Conservation (phyloP, 2,113 vertebrate genomes). For the Lagopus leucura region DNA sequence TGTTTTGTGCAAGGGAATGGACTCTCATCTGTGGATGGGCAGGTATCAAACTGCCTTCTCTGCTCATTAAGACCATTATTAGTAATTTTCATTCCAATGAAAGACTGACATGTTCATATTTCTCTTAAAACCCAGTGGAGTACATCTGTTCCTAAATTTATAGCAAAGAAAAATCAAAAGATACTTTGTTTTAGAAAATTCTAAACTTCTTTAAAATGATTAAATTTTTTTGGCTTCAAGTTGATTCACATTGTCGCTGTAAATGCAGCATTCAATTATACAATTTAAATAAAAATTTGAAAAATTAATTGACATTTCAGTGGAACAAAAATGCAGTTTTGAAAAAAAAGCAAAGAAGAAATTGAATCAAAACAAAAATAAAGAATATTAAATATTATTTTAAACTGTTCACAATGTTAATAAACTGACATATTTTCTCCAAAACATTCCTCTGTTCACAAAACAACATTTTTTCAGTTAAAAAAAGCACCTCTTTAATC, state of each 20-base stretch:
- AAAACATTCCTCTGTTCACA: neutral
- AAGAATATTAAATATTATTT: neutral
- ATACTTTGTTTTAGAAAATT: neutral
- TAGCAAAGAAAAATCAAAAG: neutral
- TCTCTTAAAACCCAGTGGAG: neutral
- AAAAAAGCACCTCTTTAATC: rapidly evolving
- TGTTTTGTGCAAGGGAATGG: neutral
- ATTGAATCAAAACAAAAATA: neutral
- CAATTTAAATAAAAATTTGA: neutral
- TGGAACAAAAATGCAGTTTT: neutral
- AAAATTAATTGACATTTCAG: neutral
- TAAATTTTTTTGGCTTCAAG: neutral
- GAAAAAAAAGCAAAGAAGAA: neutral
- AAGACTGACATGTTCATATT: neutral
- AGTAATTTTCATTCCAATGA: neutral
- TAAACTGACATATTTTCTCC: neutral
- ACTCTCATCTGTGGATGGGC: neutral
- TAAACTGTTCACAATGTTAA: neutral
- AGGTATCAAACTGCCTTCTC: neutral
- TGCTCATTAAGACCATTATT: neutral
- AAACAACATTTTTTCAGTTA: neutral
- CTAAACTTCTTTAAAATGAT: neutral
- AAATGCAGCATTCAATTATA: neutral
- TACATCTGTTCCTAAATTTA: neutral
- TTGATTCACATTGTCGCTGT: neutral